A percentile compares a stretch with the other conserved stretches of the same genome.
Conservation (phyloP, 1,140 invertebrate genomes). For the Procambarus clarkii region DNA sequence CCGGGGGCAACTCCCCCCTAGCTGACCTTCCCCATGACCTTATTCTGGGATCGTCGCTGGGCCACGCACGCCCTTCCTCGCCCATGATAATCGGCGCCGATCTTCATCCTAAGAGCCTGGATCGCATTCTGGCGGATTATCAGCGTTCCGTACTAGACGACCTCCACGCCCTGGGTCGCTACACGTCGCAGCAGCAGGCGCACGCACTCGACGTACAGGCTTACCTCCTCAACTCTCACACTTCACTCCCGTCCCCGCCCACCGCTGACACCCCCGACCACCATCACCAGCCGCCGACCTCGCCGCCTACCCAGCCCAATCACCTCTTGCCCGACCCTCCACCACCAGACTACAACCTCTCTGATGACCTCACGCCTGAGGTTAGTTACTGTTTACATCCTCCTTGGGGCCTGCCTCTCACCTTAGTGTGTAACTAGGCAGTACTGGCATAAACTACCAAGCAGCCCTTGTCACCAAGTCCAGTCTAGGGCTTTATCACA, state of each 20-base stretch:
- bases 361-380: conserved; percentile 58
- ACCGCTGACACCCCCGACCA: conserved; percentile 55
- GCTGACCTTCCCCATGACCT: conserved; percentile 55
- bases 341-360: conserved; percentile 19
- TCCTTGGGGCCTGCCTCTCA: too few relatives aligned
- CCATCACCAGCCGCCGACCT: conserved; percentile 24
- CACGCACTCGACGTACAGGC: conserved; percentile 30
- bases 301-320: conserved; percentile 35
- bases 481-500: too few relatives aligned
- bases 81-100: conserved; percentile 32
- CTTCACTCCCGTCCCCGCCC: conserved; percentile 47
- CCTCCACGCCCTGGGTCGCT: conserved; percentile 55
- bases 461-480: too few relatives aligned
- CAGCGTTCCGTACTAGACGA: conserved; percentile 59
- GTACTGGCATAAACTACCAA: too few relatives aligned
- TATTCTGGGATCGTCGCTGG: conserved; percentile 56
- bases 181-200: conserved; percentile 23
- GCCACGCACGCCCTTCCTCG: conserved; percentile 47
- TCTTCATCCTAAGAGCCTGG: conserved; percentile 59
- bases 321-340: conserved; percentile 40
- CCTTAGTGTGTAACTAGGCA: too few relatives aligned
- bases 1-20: conserved; percentile 16
- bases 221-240: conserved; percentile 55
- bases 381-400: conserved; percentile 24
- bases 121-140: conserved; percentile 54